These are phyloP conservation scores for Gambusia yucatana DNA, from an alignment of 2,797 vertebrate genomes.

Conservation along the genomic window DNA sequence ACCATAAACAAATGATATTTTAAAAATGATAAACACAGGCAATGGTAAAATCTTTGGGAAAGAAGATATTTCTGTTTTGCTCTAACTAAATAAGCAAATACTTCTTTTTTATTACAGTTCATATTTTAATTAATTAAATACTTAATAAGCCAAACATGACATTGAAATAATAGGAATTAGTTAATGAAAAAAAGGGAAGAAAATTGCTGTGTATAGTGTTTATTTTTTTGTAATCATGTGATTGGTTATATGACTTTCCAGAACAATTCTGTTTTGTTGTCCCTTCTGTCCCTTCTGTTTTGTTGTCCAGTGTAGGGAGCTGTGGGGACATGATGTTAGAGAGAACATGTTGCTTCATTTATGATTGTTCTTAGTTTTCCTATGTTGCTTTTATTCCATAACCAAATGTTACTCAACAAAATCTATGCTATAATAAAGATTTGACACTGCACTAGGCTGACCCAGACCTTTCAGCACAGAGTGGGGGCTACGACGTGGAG, in stretches of 20 bases:
- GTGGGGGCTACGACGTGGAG: slow-evolving; percentile 88
- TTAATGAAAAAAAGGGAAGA: not conserved
- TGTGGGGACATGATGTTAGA: slow-evolving; percentile 9
- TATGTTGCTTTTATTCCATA: not conserved
- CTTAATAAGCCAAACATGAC: not conserved
- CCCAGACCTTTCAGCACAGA: slow-evolving; percentile 76
- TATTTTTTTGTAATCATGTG: slow-evolving; percentile 53
- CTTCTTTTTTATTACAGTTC: not conserved
- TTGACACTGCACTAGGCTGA: slow-evolving; percentile 58
- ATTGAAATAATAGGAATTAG: not conserved
- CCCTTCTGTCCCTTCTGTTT: slow-evolving; percentile 44
- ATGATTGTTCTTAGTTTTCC: not conserved
- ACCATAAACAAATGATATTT: not conserved
- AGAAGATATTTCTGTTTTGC: not conserved
- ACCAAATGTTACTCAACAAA: not conserved
- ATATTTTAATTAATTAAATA: not conserved
- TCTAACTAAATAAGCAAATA: not conserved
- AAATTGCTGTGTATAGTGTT: not conserved
- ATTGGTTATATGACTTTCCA: slow-evolving; percentile 70
- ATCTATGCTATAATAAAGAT: slow-evolving; percentile 3
- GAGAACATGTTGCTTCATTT: not conserved
- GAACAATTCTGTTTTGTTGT: slow-evolving; percentile 69
- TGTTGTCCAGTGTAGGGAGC: slow-evolving; percentile 42
- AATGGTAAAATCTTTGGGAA: not conserved
- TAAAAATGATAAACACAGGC: not conserved